phyloP scores from a whole-genome alignment of 2,888 invertebrate species.

The Loripinus fragilis region DNA sequence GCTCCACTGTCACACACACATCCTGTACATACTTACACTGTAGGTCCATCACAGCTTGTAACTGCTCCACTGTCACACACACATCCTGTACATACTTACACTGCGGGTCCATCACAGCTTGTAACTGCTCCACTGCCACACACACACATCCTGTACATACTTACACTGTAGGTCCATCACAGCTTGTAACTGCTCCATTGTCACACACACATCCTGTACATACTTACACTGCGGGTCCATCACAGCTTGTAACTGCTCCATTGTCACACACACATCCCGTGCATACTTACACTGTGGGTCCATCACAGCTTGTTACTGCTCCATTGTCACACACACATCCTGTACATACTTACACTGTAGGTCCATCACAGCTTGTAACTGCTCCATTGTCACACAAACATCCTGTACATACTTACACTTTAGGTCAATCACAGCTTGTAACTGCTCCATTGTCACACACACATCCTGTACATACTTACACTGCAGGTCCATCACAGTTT shows the following conservation, averaged over 20 bases:
- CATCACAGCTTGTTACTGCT: constrained; percentile 21
- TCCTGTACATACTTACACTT: constrained; percentile 48
- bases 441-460: no score
- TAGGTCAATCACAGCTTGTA: constrained; percentile 21
- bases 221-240: constrained; percentile 40
- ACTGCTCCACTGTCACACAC: no score
- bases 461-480: no score
- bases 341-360: constrained; percentile 42
- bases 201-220: no score
- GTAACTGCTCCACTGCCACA: not conserved
- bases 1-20: no score
- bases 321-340: no score
- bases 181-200: constrained; percentile 3
- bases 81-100: no score
- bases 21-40: constrained; percentile 48
- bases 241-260: constrained; percentile 14
- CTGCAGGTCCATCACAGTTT: constrained; percentile 24
- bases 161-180: constrained; percentile 36
- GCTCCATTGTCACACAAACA: no score
- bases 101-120: constrained; percentile 24
- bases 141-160: no score
- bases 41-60: constrained; percentile 23
- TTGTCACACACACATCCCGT: no score
- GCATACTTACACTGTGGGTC: constrained; percentile 39
- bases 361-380: constrained; percentile 25